Evolutionary conservation across 37 sponge, comb jelly and placozoan genomes (phyloP).

Genomic region (Ianthella basta): DNA sequence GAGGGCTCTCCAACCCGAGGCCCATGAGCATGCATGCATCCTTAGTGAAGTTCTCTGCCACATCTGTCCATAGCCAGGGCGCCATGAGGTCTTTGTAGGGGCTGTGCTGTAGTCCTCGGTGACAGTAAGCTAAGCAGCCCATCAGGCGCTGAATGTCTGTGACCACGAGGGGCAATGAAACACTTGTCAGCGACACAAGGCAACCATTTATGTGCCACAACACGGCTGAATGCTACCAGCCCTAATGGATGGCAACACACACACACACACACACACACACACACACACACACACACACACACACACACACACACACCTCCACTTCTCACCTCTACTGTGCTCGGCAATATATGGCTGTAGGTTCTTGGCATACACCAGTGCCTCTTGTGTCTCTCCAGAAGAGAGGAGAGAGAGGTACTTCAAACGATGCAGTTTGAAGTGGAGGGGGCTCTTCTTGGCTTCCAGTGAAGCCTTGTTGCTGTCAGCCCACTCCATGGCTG

Average conservation of each 20-base stretch:
- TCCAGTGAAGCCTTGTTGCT: constrained; percentile 43
- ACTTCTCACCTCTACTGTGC: constrained; percentile 51
- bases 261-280: not conserved
- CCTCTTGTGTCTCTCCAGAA: constrained; percentile 38
- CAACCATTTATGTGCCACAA: too few species aligned
- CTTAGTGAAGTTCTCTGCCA: constrained; percentile 73
- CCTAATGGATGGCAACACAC: not conserved
- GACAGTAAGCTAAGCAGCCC: constrained; percentile 75
- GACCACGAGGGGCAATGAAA: not conserved
- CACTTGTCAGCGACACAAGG: too few species aligned
- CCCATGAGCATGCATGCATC: constrained; percentile 83
- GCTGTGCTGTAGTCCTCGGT: constrained; percentile 63
- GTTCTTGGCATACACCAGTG: constrained; percentile 71
- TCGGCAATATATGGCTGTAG: constrained; percentile 57
- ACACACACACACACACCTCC: not conserved
- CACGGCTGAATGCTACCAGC: too few species aligned
- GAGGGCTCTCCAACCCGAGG: constrained; percentile 82
- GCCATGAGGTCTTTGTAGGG: constrained; percentile 82
- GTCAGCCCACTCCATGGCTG: constrained; percentile 79
- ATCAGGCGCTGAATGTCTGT: constrained; percentile 84
- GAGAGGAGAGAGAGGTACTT: constrained; percentile 71
- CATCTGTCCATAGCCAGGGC: constrained; percentile 83
- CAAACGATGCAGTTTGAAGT: constrained; percentile 80
- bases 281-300: not conserved
- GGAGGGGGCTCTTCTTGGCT: constrained; percentile 57